Percentiles rank a stretch among this genome's conserved stretches.
Evolutionary conservation across 2,797 vertebrate genomes (phyloP).

Genomic region (Chelmon rostratus): DNA sequence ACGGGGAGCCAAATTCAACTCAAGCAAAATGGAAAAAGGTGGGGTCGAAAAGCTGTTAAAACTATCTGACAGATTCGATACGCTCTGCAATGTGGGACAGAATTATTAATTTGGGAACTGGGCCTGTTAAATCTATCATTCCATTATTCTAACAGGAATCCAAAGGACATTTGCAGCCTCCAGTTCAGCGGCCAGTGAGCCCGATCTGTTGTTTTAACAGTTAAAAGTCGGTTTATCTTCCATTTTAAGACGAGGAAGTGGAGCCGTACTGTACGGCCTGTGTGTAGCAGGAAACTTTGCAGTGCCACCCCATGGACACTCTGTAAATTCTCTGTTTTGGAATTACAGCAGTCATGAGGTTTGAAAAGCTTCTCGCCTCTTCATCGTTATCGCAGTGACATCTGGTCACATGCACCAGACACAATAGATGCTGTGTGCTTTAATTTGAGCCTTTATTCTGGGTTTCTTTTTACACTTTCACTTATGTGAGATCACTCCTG

Average conservation of each 20-base stretch:
- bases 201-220: conserved; percentile 75
- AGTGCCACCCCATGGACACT: conserved; percentile 73
- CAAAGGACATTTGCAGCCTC: conserved; percentile 72
- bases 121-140: conserved; percentile 86
- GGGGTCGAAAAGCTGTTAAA: conserved; percentile 75
- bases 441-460: neutral
- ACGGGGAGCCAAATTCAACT: conserved; percentile 68
- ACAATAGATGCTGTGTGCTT: neutral
- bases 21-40: conserved; percentile 74
- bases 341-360: neutral
- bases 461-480: neutral
- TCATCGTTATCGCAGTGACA: neutral
- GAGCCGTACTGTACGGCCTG: conserved; percentile 1
- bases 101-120: conserved; percentile 83
- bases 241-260: conserved; percentile 64
- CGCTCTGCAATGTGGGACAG: conserved; percentile 76
- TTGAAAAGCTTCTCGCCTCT: conserved; percentile 4
- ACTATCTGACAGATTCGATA: conserved; percentile 81
- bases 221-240: conserved; percentile 68
- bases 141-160: conserved; percentile 83
- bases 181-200: conserved; percentile 68
- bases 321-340: neutral
- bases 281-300: conserved; percentile 45
- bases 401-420: conserved; percentile 1
- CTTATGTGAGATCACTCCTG: conserved; percentile 21